Evolutionary conservation across 2,797 vertebrate genomes (phyloP), one percentile per base, ranked within the genome.

Genomic region (Schizopygopsis malacanthus): DNA sequence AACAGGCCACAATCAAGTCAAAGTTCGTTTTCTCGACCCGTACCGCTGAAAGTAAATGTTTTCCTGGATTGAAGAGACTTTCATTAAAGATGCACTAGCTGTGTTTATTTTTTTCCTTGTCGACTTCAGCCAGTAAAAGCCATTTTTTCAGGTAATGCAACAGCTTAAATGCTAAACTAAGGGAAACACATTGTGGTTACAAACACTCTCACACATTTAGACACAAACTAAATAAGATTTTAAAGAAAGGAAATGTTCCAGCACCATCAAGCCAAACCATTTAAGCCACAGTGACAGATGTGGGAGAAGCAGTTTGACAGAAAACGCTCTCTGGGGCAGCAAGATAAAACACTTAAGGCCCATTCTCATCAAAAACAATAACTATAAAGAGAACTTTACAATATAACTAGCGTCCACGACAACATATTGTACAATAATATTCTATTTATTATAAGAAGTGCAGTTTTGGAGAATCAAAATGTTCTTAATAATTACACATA

Each of bases 71-170:
- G 61, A 79, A 79, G 41, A 41, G 54, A 82, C 78, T 83, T 87
- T 78, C 80, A 83, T 87, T 87, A 72, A 84, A 89, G 59, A 85
- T 78, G 63, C 37, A 16, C 73, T 25, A 39, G 39, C 80, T 75
- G 22, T 83, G 20, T 50, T 69, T 67, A 59, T 63, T 71, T 16
- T 77, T 79, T 54, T 67, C 70, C 70, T 33, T 76, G 63, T 11
- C 18, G 56, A 47, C 47, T 43, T 4, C 37, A 56, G 13, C 33
- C 47, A 39, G 56, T 82, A 75, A 63, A 63, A 61, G 25, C 4
- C 9, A 63, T 80, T 71, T 76, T 41, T 41, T 84, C 45, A 88
- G 22, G 61, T 71, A 79, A 86, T 50, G 54, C 65, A 69, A 79
- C 56, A 73, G 63, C 16, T 83, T 72, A 85, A 76, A 87, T 71